A percentile compares a stretch with the other conserved stretches of the same genome.
phyloP scores from a whole-genome alignment of 2,888 invertebrate species.

The Alloplasta piceator region DNA sequence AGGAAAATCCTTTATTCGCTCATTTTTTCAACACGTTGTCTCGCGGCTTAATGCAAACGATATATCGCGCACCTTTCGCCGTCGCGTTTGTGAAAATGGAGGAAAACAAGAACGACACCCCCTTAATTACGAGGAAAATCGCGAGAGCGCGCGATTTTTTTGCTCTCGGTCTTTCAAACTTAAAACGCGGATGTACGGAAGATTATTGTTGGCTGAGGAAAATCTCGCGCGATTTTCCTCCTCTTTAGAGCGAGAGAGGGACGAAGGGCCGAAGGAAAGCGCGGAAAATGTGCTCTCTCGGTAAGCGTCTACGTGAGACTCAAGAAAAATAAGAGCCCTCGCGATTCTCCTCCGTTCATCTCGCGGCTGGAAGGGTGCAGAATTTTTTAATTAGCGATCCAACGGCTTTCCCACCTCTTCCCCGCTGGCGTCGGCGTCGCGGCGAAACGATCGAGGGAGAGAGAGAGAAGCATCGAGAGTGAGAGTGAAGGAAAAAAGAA shows the following conservation, averaged over 20 bases:
- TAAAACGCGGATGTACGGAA: too few relatives aligned
- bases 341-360: slow-evolving; percentile 15
- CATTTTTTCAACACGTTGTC: neutral
- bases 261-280: neutral
- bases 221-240: neutral
- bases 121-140: neutral
- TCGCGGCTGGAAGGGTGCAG: slow-evolving; percentile 58
- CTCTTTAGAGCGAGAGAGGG: neutral
- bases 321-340: slow-evolving; percentile 19
- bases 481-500: slow-evolving; percentile 52
- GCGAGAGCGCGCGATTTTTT: neutral
- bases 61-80: slow-evolving; percentile 2
- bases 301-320: slow-evolving; percentile 37
- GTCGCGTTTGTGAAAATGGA: neutral
- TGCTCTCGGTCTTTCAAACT: too few relatives aligned
- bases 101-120: neutral
- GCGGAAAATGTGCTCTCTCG: slow-evolving; percentile 22
- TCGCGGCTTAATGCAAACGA: neutral
- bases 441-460: slow-evolving; percentile 55
- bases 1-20: neutral
- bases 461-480: slow-evolving; percentile 48
- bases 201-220: neutral
- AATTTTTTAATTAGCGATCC: slow-evolving; percentile 82
- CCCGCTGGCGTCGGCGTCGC: too few relatives aligned
- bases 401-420: slow-evolving; percentile 72